Evolutionary conservation across 2,113 vertebrate species (phyloP).

Genomic region (Sula dactylatra): DNA sequence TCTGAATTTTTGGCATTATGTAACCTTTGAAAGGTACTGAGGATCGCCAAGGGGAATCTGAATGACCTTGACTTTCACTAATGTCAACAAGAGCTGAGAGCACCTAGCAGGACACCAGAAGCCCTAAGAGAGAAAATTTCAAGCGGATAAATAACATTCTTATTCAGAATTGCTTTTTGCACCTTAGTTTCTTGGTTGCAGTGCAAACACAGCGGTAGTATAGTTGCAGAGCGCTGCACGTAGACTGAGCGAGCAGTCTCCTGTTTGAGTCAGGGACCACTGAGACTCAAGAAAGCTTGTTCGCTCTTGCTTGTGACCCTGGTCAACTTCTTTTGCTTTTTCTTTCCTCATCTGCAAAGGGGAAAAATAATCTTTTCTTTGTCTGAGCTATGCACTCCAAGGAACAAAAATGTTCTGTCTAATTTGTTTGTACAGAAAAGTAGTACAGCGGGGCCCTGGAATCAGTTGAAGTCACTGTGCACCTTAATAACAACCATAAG

Average conservation of each 20-base stretch:
- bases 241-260: not conserved
- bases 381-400: constrained; percentile 36
- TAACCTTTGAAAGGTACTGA: not conserved
- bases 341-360: constrained; percentile 27
- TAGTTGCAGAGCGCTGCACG: not conserved
- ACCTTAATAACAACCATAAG: not conserved
- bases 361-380: constrained; percentile 29
- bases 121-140: not conserved
- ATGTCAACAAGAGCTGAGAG: not conserved
- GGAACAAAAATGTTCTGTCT: constrained; percentile 3
- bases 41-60: not conserved
- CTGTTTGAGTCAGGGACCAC: constrained; percentile 29
- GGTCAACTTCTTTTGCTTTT: not conserved
- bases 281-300: not conserved
- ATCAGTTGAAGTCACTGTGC: constrained; percentile 5
- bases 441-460: not conserved
- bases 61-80: not conserved
- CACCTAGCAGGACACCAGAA: not conserved
- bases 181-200: constrained; percentile 18
- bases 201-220: not conserved
- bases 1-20: constrained; percentile 3
- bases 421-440: constrained; percentile 25
- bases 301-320: not conserved
- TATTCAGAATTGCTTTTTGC: constrained; percentile 24
- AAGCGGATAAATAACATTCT: not conserved